phyloP scores from a whole-genome alignment of 2,888 invertebrate species.

The Drosophila gaucha region DNA sequence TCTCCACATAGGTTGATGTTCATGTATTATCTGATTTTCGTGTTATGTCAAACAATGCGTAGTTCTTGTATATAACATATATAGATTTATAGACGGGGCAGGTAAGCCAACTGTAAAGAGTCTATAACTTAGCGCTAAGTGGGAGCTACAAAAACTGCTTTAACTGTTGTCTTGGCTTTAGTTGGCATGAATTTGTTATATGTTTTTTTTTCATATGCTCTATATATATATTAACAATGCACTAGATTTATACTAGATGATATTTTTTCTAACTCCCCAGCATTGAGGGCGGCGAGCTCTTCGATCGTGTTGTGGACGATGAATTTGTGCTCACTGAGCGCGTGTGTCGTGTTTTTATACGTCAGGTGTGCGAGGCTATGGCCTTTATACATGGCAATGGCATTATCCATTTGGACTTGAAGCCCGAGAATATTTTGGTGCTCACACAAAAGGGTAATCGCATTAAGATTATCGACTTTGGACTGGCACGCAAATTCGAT shows the following conservation, averaged over 20 bases:
- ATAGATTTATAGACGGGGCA: slow-evolving; percentile 34
- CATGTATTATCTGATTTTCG: slow-evolving; percentile 81
- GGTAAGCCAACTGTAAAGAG: slow-evolving; percentile 59
- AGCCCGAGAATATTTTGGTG: slow-evolving; percentile 99
- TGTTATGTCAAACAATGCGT: slow-evolving; percentile 60
- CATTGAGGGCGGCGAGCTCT: slow-evolving; percentile 98
- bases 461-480: slow-evolving; percentile 99
- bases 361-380: slow-evolving; percentile 99
- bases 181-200: slow-evolving; percentile 10
- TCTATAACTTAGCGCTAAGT: slow-evolving; percentile 18
- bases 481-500: slow-evolving; percentile 96
- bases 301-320: slow-evolving; percentile 99
- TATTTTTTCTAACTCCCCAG: slow-evolving; percentile 85
- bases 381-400: slow-evolving; percentile 98
- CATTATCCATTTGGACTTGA: slow-evolving; percentile 98
- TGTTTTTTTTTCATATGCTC: slow-evolving; percentile 21
- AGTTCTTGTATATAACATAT: slow-evolving; percentile 76
- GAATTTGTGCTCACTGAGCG: slow-evolving; percentile 98
- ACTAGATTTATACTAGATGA: neutral
- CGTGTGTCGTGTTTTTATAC: slow-evolving; percentile 97
- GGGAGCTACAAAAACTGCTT: neutral
- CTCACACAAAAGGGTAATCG: slow-evolving; percentile 98
- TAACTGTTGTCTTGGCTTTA: slow-evolving; percentile 23
- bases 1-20: slow-evolving; percentile 55
- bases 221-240: neutral